Evolutionary conservation across 2,888 invertebrate species (phyloP).

Genomic region (Bruchidius siliquastri): DNA sequence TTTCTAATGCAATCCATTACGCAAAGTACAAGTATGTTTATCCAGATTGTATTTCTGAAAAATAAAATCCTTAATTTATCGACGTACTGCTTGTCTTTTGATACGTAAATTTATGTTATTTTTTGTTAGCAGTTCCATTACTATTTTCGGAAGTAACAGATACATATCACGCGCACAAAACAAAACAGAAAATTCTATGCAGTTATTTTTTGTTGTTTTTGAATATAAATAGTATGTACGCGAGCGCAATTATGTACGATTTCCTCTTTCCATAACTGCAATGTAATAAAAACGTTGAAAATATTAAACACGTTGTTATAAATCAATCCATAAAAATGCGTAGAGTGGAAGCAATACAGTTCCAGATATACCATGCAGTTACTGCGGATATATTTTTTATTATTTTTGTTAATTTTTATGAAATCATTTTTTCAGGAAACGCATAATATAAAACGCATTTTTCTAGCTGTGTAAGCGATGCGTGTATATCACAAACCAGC

Average conservation of each 20-base stretch:
- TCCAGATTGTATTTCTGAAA: neutral
- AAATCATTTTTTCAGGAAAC: neutral
- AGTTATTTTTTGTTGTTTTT: neutral
- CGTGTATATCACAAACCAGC: too few relatives aligned
- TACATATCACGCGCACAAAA: neutral
- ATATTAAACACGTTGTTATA: neutral
- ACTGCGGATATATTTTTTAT: neutral
- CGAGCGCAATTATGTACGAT: neutral
- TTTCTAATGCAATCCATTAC: too few relatives aligned
- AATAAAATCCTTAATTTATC: neutral
- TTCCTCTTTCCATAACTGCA: neutral
- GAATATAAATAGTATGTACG: neutral
- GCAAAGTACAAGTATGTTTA: too few relatives aligned
- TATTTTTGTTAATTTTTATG: neutral
- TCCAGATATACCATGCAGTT: neutral
- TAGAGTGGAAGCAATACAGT: neutral
- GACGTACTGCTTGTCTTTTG: neutral
- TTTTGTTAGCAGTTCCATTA: neutral
- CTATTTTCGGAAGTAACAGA: neutral
- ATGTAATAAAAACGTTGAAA: neutral
- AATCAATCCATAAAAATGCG: neutral
- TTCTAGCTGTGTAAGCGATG: too few relatives aligned
- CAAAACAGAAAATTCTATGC: neutral
- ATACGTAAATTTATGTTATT: neutral
- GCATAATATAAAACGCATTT: too few relatives aligned